These are phyloP conservation scores for Thrips palmi DNA, from an alignment of 1,140 invertebrate species.

Conservation along the genomic window DNA sequence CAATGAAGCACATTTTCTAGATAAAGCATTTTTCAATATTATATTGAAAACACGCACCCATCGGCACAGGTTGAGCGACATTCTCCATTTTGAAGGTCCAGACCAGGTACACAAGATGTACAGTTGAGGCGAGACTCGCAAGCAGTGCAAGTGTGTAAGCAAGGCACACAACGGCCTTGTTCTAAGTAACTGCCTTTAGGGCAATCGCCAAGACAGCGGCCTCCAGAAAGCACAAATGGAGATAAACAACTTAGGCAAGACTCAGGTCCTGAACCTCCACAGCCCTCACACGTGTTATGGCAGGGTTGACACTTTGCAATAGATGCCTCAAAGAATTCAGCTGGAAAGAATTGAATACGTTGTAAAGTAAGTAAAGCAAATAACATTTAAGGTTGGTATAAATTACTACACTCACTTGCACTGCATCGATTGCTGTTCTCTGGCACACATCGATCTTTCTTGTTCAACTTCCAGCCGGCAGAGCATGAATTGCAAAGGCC, in stretches of 20 bases:
- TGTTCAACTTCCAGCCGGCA: constrained; percentile 47
- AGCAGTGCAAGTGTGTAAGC: constrained; percentile 53
- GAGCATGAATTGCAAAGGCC: constrained; percentile 45
- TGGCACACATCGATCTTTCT: constrained; percentile 47
- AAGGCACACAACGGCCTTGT: constrained; percentile 45
- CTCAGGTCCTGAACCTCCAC: no score
- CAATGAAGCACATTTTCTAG: no score
- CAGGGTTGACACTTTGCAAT: constrained; percentile 54
- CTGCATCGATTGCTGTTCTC: constrained; percentile 43
- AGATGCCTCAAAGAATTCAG: constrained; percentile 34
- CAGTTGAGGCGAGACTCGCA: constrained; percentile 61
- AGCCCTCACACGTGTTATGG: constrained; percentile 41
- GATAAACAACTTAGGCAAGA: constrained; percentile 39
- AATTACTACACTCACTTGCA: constrained; percentile 24
- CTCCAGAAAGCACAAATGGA: no score
- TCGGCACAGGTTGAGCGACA: constrained; percentile 51
- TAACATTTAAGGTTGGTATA: background rate
- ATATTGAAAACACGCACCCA: no score
- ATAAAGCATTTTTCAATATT: no score
- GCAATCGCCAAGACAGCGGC: no score
- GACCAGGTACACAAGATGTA: constrained; percentile 48
- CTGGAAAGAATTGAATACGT: no score
- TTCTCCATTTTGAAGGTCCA: constrained; percentile 56
- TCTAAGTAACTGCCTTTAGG: no score
- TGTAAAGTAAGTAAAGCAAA: constrained; percentile 5